Evolutionary conservation across 2,888 invertebrate species (phyloP).

Genomic region (Ametastegia equiseti): DNA sequence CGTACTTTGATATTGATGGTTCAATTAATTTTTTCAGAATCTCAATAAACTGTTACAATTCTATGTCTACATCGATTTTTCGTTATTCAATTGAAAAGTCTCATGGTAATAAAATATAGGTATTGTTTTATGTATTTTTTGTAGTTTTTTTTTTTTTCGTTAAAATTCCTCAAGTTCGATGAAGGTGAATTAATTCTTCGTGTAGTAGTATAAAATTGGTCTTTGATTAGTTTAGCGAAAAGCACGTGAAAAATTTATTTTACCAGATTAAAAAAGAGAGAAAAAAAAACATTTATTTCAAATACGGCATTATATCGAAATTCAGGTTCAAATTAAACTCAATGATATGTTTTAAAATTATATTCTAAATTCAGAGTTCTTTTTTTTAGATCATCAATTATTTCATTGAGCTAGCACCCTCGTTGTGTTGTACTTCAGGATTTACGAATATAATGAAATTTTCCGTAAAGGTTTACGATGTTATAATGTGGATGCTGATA

Average conservation of each 20-base stretch:
- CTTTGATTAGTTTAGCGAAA: slow-evolving; percentile 55
- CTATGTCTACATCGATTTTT: slow-evolving; percentile 46
- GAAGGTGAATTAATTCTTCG: background rate
- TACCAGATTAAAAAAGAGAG: slow-evolving; percentile 28
- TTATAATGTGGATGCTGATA: background rate
- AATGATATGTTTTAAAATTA: slow-evolving; percentile 62
- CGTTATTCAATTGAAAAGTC: slow-evolving; percentile 66
- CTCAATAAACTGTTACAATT: background rate
- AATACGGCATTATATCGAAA: slow-evolving; percentile 26
- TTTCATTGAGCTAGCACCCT: slow-evolving; percentile 12
- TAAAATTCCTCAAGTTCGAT: slow-evolving; percentile 10
- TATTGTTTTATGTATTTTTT: slow-evolving; percentile 60
- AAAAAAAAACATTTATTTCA: slow-evolving; percentile 42
- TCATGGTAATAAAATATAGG: slow-evolving; percentile 71
- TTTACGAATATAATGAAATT: background rate
- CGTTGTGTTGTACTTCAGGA: background rate
- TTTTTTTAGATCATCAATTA: background rate
- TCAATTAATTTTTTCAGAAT: background rate
- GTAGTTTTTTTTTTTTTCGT: slow-evolving; percentile 51
- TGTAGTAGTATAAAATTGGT: slow-evolving; percentile 68
- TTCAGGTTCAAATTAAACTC: slow-evolving; percentile 56
- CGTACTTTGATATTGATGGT: background rate
- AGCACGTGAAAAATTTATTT: slow-evolving; percentile 33
- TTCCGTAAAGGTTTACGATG: background rate
- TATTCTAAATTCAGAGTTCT: background rate